Evolutionary conservation across 2,113 vertebrate species (phyloP).

Genomic region (Engystomops pustulosus): DNA sequence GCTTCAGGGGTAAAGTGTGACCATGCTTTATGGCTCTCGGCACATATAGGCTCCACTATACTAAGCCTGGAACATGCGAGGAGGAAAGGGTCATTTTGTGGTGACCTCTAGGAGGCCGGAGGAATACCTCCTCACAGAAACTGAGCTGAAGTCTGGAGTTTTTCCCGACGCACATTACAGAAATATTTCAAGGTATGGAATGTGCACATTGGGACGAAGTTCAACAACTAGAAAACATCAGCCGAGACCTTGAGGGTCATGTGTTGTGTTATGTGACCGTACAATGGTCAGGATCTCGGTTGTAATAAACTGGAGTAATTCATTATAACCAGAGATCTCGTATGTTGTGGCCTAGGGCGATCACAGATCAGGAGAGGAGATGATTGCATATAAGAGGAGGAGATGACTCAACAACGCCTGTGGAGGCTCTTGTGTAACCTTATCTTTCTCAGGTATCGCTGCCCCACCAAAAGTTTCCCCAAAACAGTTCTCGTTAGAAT

Average conservation of each 20-base stretch:
- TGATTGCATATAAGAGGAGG: neutral
- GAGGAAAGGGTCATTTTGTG: constrained; percentile 25
- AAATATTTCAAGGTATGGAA: constrained; percentile 3
- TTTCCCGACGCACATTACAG: neutral
- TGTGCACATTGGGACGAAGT: neutral
- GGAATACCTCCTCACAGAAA: neutral
- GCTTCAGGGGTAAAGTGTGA: neutral
- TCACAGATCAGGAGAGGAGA: neutral
- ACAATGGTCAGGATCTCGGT: neutral
- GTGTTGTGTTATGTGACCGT: neutral
- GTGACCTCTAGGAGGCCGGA: neutral
- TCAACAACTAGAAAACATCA: neutral
- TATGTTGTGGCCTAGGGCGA: neutral
- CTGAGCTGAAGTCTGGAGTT: neutral
- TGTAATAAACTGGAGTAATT: neutral
- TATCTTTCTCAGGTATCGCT: neutral
- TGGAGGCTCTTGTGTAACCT: neutral
- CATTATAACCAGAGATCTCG: neutral
- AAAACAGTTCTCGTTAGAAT: too few relatives aligned
- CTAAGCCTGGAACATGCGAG: neutral
- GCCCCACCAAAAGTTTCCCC: too few relatives aligned
- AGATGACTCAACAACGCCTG: neutral
- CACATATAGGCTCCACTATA: neutral
- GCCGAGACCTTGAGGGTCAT: neutral
- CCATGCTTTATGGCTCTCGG: neutral